Percentiles rank a stretch among this genome's conserved stretches.
Evolutionary conservation across 2,113 vertebrate species (phyloP).

Genomic region (Lamprologus sp.): DNA sequence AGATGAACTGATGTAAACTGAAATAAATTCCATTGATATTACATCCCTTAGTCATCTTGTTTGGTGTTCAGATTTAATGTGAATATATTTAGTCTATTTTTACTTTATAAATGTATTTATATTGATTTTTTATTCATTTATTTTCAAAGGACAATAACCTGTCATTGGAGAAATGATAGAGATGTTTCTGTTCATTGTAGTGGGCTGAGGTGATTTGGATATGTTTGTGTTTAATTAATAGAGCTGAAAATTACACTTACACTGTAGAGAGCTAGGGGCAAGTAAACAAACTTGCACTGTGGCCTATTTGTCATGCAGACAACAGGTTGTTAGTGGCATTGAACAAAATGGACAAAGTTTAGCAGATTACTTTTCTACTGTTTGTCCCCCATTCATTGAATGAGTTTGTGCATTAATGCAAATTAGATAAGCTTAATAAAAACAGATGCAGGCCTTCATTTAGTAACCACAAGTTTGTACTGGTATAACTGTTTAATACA

Average conservation of each 20-base stretch:
- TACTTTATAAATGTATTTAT: background rate
- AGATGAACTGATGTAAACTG: background rate
- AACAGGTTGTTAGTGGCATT: background rate
- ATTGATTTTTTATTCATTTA: background rate
- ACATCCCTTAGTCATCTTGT: background rate
- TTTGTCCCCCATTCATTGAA: background rate
- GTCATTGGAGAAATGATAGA: background rate
- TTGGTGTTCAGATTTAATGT: background rate
- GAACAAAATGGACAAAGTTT: background rate
- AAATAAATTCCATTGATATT: background rate
- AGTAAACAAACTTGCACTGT: background rate
- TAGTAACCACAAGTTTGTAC: background rate
- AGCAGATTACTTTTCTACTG: background rate
- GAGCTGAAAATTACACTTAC: background rate
- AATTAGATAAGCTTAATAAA: background rate
- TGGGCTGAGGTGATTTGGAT: background rate
- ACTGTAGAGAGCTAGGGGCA: background rate
- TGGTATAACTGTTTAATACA: background rate
- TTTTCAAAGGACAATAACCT: background rate
- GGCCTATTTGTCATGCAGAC: background rate
- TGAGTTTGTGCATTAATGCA: background rate
- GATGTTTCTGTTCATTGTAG: background rate
- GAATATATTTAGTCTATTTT: background rate
- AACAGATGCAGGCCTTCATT: background rate
- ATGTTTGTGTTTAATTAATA: background rate